phyloP scores from a whole-genome alignment of 2,888 invertebrate genomes.

The Salpingus planirostris region DNA sequence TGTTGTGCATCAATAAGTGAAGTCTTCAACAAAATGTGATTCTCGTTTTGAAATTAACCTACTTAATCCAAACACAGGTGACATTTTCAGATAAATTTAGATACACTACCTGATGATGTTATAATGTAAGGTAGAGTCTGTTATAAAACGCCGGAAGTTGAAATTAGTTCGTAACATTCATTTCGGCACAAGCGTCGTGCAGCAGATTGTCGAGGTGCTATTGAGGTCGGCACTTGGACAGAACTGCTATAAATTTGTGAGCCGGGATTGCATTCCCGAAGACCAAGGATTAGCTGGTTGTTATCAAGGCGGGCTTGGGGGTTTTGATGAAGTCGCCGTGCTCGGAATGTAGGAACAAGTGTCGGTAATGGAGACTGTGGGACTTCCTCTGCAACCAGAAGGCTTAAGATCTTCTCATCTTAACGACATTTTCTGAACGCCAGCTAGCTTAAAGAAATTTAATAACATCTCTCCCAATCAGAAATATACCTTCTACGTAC shows the following conservation, averaged over 20 bases:
- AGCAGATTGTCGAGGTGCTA: constrained; percentile 26
- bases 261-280: constrained; percentile 34
- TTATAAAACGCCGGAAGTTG: too few relatives aligned
- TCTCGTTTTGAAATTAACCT: too few relatives aligned
- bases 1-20: too few relatives aligned
- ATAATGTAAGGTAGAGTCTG: too few relatives aligned
- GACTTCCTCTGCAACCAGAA: too few relatives aligned
- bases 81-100: too few relatives aligned
- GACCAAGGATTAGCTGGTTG: constrained; percentile 33
- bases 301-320: constrained; percentile 36
- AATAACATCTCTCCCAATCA: constrained; percentile 13
- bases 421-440: too few relatives aligned
- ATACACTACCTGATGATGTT: too few relatives aligned
- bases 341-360: constrained; percentile 33
- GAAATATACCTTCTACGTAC: constrained; percentile 1
- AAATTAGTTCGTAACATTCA: constrained; percentile 7
- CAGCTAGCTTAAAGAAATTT: constrained; percentile 18
- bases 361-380: constrained; percentile 30
- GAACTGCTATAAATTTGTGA: constrained; percentile 32
- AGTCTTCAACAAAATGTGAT: too few relatives aligned
- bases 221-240: constrained; percentile 30
- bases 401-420: constrained; percentile 14
- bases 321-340: constrained; percentile 37
- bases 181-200: constrained; percentile 9
- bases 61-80: too few relatives aligned